phyloP scores from a whole-genome alignment of 2,797 vertebrate species.

The Rhynchotus rufescens region DNA sequence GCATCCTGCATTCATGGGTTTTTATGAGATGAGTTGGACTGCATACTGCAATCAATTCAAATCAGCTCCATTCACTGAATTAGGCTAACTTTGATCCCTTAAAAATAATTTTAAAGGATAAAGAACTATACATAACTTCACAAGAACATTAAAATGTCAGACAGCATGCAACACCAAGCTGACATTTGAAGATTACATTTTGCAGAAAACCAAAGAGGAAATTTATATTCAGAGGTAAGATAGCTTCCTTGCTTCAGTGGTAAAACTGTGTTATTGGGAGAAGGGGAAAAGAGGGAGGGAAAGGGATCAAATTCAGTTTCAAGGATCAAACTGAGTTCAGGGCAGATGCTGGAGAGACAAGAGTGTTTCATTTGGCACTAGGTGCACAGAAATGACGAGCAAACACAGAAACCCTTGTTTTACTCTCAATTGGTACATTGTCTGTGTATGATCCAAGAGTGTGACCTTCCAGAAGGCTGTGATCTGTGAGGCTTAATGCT shows the following conservation, averaged over 20 bases:
- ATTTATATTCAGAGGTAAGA: background rate
- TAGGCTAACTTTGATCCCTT: background rate
- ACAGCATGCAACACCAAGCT: background rate
- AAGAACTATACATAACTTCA: background rate
- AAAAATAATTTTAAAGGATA: background rate
- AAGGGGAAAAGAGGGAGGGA: background rate
- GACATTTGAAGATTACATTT: background rate
- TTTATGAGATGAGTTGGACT: background rate
- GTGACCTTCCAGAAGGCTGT: background rate
- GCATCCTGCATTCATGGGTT: background rate
- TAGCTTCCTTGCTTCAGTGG: background rate
- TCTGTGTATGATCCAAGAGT: background rate
- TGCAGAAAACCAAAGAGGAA: background rate
- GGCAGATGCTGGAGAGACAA: slow-evolving; percentile 38
- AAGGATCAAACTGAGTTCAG: slow-evolving; percentile 61
- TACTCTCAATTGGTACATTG: slow-evolving; percentile 25
- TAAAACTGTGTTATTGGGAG: background rate
- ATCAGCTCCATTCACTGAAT: background rate
- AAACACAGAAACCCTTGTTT: slow-evolving; percentile 52
- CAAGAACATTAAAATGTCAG: background rate
- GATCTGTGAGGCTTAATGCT: background rate
- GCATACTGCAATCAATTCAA: background rate
- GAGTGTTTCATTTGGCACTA: slow-evolving; percentile 36
- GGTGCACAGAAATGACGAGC: background rate
- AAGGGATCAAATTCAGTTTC: slow-evolving; percentile 20